These are phyloP conservation scores for Neogobius melanostomus DNA, from an alignment of 2,113 vertebrate genomes.

Conservation along the genomic window DNA sequence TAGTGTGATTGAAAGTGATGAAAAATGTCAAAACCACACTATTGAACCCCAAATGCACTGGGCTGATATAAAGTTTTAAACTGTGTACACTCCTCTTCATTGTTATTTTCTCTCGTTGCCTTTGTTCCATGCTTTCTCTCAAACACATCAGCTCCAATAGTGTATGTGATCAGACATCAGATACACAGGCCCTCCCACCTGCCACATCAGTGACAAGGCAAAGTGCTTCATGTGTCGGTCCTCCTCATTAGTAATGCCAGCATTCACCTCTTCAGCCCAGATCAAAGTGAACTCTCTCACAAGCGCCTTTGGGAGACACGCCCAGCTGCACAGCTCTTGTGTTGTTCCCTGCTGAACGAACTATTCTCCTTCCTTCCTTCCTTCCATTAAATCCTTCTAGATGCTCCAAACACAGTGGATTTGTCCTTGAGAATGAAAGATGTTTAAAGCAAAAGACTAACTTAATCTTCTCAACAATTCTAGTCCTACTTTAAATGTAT, in stretches of 20 bases:
- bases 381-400: conserved; percentile 30
- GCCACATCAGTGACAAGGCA: conserved; percentile 62
- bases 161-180: conserved; percentile 51
- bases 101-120: conserved; percentile 9
- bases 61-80: conserved; percentile 1
- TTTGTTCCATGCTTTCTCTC: conserved; percentile 44
- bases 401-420: conserved; percentile 12
- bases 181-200: conserved; percentile 50
- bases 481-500: conserved; percentile 9
- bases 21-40: too few species aligned
- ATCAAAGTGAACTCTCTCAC: conserved; percentile 68
- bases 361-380: conserved; percentile 34
- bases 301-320: conserved; percentile 55
- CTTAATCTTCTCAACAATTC: conserved; percentile 10
- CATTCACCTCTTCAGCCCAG: conserved; percentile 59
- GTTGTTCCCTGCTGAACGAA: conserved; percentile 46
- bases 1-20: too few species aligned
- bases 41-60: neutral
- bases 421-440: conserved; percentile 5
- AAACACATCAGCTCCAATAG: conserved; percentile 58
- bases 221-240: conserved; percentile 51
- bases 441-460: conserved; percentile 16
- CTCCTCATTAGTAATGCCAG: conserved; percentile 68
- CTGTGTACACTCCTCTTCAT: conserved; percentile 21
- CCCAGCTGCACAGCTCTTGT: conserved; percentile 51